phyloP scores from a whole-genome alignment of 2,888 invertebrate species.

The Athalia cordata region DNA sequence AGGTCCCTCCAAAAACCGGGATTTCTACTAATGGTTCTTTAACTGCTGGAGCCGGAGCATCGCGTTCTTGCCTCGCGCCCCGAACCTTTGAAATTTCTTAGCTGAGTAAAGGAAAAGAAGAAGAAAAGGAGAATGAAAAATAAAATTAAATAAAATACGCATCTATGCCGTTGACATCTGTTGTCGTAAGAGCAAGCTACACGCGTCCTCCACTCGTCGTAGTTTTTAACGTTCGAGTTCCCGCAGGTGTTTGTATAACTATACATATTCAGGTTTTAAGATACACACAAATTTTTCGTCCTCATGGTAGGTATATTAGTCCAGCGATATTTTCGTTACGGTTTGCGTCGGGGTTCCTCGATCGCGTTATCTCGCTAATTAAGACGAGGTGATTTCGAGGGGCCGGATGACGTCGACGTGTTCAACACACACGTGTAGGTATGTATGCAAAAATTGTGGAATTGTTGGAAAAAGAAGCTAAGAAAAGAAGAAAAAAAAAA shows the following conservation, averaged over 20 bases:
- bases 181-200: slow-evolving; percentile 3
- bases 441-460: slow-evolving; percentile 22
- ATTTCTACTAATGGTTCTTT: slow-evolving; percentile 69
- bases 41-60: slow-evolving; percentile 55
- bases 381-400: slow-evolving; percentile 21
- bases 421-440: neutral
- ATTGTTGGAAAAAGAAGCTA: neutral
- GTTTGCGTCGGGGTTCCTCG: slow-evolving; percentile 10
- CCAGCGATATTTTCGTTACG: slow-evolving; percentile 5
- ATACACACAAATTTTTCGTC: neutral
- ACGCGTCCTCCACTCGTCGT: slow-evolving; percentile 6
- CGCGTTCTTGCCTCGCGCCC: slow-evolving; percentile 14
- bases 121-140: neutral
- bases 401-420: neutral
- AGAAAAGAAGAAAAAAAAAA: neutral
- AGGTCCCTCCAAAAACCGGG: slow-evolving; percentile 60
- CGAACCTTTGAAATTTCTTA: slow-evolving; percentile 6
- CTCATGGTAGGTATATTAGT: no score
- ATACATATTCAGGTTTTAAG: neutral
- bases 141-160: no score
- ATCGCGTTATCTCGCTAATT: slow-evolving; percentile 37
- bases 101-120: neutral
- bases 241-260: neutral
- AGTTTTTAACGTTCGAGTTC: neutral
- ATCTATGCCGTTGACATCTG: slow-evolving; percentile 13